Percentiles rank a stretch among this genome's conserved stretches.
phyloP scores from a whole-genome alignment of 2,888 invertebrate genomes.

The Onthophagus sagittarius region DNA sequence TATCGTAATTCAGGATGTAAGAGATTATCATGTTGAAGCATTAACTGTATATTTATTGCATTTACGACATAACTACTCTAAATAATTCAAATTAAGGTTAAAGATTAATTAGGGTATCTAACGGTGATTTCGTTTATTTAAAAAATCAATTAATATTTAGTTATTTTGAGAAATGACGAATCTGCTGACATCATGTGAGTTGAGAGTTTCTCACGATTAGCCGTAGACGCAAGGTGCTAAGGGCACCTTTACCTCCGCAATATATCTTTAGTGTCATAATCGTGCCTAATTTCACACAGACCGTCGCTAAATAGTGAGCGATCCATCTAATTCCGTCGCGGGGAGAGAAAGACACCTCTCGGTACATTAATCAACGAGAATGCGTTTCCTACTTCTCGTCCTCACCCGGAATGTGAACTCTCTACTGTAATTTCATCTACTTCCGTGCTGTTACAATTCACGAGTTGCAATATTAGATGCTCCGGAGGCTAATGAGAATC shows the following conservation, averaged over 20 bases:
- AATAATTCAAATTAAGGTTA: too few species aligned
- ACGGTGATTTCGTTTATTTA: not conserved
- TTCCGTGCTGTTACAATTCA: slow-evolving; percentile 5
- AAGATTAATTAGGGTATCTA: not conserved
- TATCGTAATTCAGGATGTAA: not conserved
- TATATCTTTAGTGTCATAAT: not conserved
- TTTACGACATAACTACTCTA: not conserved
- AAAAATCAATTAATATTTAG: not conserved
- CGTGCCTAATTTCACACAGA: slow-evolving; percentile 7
- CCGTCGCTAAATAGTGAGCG: slow-evolving; percentile 4
- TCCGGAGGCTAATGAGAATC: not conserved
- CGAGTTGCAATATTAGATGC: slow-evolving; percentile 1
- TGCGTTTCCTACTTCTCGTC: not conserved
- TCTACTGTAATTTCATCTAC: slow-evolving; percentile 10
- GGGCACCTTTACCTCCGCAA: not conserved
- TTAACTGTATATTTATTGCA: not conserved
- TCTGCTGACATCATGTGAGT: not conserved
- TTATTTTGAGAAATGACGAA: not conserved
- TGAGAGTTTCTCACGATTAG: not conserved
- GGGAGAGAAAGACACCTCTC: not conserved
- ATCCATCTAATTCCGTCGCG: slow-evolving; percentile 1
- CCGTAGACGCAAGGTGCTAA: not conserved
- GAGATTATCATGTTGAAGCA: not conserved
- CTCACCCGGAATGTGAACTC: slow-evolving; percentile 6
- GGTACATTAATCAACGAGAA: slow-evolving; percentile 7